Base-by-base conservation (phyloP, 1,140 invertebrate genomes). In the Bradysia coprophila region DNA sequence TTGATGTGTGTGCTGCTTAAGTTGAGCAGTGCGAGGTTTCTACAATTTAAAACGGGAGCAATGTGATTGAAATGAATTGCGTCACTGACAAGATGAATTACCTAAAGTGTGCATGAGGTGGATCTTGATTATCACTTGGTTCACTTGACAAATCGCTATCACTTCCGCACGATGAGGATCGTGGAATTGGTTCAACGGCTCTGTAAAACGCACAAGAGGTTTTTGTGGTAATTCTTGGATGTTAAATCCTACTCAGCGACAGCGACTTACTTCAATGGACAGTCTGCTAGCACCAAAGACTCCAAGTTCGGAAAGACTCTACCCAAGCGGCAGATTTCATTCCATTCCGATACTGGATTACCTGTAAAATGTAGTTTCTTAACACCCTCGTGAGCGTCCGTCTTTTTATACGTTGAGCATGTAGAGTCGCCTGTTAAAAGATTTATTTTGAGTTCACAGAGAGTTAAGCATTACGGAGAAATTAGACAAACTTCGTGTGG, bases 221-320 rank as follows among this genome's bases (percentile, higher is more conserved):
- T n/a, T n/a, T n/a, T n/a, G n/a, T n/a, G n/a, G n/a, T n/a, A n/a
- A n/a, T n/a, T n/a, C n/a, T n/a, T n/a, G n/a, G n/a, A n/a, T n/a
- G n/a, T n/a, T n/a, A n/a, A n/a, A n/a, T n/a, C n/a, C n/a, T n/a
- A n/a, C n/a, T n/a, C n/a, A n/a, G n/a, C n/a, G n/a, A n/a, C n/a
- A n/a, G n/a, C 1, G 32, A 21, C n/a, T 41, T 34, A 40, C 24
- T 37, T 65, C 41, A 88, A 65, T 5, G 82, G 81, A 63, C 86
- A 91, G 47, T 93, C 85, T 19, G 87, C 87, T 4, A 91, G 63
- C 4, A 91, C 75, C 21, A 95, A 62, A 1, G 78, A 77, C 58
- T 90, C 78, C 41, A 94, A 59, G 48, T 76, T 77, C 0, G 89
- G 88, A 62, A 94, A 94, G 4, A 75, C 67, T 43, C 76, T 72